Evolutionary conservation across 2,113 vertebrate genomes (phyloP).

Genomic region (Tachycineta bicolor): DNA sequence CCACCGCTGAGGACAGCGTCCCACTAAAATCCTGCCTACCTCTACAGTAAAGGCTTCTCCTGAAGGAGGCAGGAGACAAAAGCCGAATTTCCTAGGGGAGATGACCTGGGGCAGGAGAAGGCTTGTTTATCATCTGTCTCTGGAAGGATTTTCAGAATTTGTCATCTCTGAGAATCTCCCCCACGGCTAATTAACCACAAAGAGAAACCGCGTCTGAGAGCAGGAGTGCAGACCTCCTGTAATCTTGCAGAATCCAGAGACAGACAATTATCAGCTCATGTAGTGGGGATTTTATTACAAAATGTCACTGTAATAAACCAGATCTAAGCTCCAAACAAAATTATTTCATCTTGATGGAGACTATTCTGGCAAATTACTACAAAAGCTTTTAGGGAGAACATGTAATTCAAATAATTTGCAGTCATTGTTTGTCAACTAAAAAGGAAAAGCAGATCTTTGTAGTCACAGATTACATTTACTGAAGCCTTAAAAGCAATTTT

Average conservation of each 20-base stretch:
- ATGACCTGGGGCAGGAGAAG: not conserved
- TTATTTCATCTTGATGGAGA: not conserved
- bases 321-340: not conserved
- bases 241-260: not conserved
- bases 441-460: not conserved
- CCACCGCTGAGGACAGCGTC: accelerated
- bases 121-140: not conserved
- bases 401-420: not conserved
- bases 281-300: not conserved
- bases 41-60: not conserved
- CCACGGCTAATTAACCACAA: not conserved
- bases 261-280: not conserved
- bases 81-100: not conserved
- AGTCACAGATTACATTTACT: not conserved
- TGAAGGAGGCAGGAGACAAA: not conserved
- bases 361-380: not conserved
- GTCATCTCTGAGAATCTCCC: not conserved
- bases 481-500: not conserved
- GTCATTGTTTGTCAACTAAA: not conserved
- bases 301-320: not conserved
- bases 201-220: not conserved
- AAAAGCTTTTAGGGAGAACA: slow-evolving; percentile 12
- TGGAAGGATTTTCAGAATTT: not conserved
- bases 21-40: not conserved
- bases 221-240: not conserved